Base-by-base conservation (phyloP, 64 coral and sea anemone genomes). In the Stylophora pistillata region DNA sequence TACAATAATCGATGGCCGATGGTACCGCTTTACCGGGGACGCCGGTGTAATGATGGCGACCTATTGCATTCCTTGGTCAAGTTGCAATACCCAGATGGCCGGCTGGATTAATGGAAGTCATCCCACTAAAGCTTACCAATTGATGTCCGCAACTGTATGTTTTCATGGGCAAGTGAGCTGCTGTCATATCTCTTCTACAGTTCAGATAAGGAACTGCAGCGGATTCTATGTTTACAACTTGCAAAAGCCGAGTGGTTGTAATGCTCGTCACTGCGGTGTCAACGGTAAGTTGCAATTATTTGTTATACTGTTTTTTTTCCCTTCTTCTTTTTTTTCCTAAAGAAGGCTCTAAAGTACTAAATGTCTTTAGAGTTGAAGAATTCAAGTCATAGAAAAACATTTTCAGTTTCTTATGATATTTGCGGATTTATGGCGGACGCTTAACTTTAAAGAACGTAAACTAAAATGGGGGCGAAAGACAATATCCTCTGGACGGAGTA, bases 61-160 rank as follows among this genome's bases (percentile, higher is more conserved):
- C 37, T 41, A 41, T 6, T 41, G 37, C 52, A 77, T 79, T 16
- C 53, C 31, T 70, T 31, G 20, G 14, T 62, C n/a, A 56, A 81
- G 52, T 41, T 94, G 92, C 52, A 79, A 79, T 10, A 65, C 69
- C 13, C 2, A 76, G n/a, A 81, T 4, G 10, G 66, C 78, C 26
- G 92, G 70, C 72, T 94, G 92, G 92, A 57, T 94, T 31, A 66
- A 60, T n/a, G 92, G 92, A 2, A 15, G 64, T 4, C 92, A 94
- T 25, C 92, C 92, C 15, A 33, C 6, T 76, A 56, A 75, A 3
- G 13, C 5, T 27, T 86, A 89, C 23, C 71, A 72, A 10, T 55
- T 61, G 47, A 78, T 34, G 5, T 73, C 16, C 3, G 65, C 76
- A 14, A 76, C 13, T 61, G 70, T 74, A 13, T 94, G 92, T 75